These are phyloP conservation scores for Nothobranchius kuhntae DNA, from an alignment of 2,113 vertebrate genomes.

Conservation along the genomic window DNA sequence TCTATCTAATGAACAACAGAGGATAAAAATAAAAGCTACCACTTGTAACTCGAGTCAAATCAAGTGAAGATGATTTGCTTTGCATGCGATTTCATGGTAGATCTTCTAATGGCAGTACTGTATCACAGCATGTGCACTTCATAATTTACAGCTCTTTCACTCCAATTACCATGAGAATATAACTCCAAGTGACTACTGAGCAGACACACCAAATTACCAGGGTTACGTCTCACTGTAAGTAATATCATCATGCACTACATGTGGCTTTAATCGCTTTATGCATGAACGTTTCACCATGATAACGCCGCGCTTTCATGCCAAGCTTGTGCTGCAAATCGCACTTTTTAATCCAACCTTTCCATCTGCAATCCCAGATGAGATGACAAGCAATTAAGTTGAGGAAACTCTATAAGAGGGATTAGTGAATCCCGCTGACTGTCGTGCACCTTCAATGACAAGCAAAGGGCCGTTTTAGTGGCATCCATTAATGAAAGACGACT, in stretches of 20 bases:
- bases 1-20: neutral
- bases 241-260: too few species aligned
- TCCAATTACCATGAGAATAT: conserved; percentile 26
- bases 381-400: conserved; percentile 61
- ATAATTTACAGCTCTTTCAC: conserved; percentile 63
- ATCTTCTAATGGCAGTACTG: conserved; percentile 18
- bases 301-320: conserved; percentile 18
- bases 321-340: conserved; percentile 20
- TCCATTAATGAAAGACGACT: conserved; percentile 30
- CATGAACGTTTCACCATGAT: neutral
- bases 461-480: conserved; percentile 9
- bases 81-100: conserved; percentile 23
- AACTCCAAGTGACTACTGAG: neutral
- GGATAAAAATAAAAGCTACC: neutral
- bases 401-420: conserved; percentile 58
- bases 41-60: conserved; percentile 23
- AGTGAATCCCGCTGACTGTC: conserved; percentile 53
- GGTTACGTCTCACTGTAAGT: neutral
- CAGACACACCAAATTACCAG: conserved; percentile 8
- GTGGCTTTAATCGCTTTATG: conserved; percentile 2
- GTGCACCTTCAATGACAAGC: conserved; percentile 35
- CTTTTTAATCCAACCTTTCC: conserved; percentile 68
- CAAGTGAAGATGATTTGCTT: conserved; percentile 23
- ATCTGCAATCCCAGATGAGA: conserved; percentile 62
- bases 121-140: conserved; percentile 37